Evolutionary conservation across 2,797 vertebrate species (phyloP), one percentile per base, ranked within the genome.

Genomic region (Enteromius fasciolatus): DNA sequence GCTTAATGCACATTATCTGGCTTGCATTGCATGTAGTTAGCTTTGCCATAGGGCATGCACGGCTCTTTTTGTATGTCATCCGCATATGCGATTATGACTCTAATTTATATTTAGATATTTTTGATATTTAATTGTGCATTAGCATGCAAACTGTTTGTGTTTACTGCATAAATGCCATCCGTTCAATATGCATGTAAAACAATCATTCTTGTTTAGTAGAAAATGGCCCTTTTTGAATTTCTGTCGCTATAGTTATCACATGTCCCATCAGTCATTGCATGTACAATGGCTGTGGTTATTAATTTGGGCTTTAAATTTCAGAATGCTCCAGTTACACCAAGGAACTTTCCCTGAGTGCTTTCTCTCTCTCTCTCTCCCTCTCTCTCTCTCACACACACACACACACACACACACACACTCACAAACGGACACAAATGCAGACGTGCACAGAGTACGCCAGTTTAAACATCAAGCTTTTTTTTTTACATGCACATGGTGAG

Each of bases 301-400:
- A 81, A 85, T 86, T 82, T 83, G 78, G 79, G 72, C 76, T 85
- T 85, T 80, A 59, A 59, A 81, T 76, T 83, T 77, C 77, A 78
- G 81, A 83, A 82, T 66, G 48, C 76, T 85, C 81, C 57, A 46
- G 81, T 87, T 85, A 80, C 80, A 80, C 76, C 46, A 68, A 82
- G 64, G 76, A 82, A 79, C 81, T 79, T 79, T 74, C 64, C 52
- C 74, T 63, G 64, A 69, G 81, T 82, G 66, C 80, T 78, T 50
- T 44, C 57, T 63, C 82, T 74, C 80, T 50, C 41, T 54, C 44
- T 23, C 81, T 81, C 79, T 46, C 39, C 52, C 39, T n/a, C 17
- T 28, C 75, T 33, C 69, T 2, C 66, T 20, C 63, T 50, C 77
- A 64, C 57, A 72, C 80, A 72, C 76, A 11, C 23, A 66, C 41